phyloP scores from a whole-genome alignment of 2,113 vertebrate species.

The zebrafish (Danio rerio) region DNA sequence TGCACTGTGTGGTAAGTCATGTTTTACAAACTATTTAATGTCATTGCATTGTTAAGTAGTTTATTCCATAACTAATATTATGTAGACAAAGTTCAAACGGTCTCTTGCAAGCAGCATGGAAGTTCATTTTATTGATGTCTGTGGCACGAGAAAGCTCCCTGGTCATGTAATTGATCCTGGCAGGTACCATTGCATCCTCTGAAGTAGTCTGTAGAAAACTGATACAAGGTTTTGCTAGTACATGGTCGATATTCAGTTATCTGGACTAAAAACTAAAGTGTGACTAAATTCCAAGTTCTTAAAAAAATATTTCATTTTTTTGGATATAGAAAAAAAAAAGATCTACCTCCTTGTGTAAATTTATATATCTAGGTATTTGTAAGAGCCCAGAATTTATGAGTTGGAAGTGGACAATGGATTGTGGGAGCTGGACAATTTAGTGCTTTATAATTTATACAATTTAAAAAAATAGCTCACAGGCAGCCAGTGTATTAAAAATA shows the following conservation, averaged over 20 bases:
- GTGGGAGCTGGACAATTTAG: no score
- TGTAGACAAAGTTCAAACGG: neutral
- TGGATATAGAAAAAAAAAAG: no score
- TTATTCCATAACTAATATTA: neutral
- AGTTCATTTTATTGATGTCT: no score
- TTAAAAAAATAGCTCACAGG: no score
- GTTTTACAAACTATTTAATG: no score
- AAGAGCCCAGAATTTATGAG: no score
- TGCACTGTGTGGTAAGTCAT: no score
- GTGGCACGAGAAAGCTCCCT: neutral
- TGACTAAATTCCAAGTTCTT: neutral
- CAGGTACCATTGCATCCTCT: neutral
- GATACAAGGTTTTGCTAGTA: neutral
- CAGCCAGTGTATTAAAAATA: no score
- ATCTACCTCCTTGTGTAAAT: no score
- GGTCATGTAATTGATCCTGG: neutral
- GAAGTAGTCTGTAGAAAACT: neutral
- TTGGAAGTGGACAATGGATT: no score
- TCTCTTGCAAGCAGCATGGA: neutral
- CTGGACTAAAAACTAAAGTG: neutral
- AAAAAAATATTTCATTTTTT: neutral
- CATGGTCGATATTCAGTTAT: neutral
- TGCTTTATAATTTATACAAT: no score
- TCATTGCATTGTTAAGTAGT: neutral
- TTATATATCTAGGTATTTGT: no score